Evolutionary conservation across 2,113 vertebrate species (phyloP).

Genomic region (Anguilla rostrata): DNA sequence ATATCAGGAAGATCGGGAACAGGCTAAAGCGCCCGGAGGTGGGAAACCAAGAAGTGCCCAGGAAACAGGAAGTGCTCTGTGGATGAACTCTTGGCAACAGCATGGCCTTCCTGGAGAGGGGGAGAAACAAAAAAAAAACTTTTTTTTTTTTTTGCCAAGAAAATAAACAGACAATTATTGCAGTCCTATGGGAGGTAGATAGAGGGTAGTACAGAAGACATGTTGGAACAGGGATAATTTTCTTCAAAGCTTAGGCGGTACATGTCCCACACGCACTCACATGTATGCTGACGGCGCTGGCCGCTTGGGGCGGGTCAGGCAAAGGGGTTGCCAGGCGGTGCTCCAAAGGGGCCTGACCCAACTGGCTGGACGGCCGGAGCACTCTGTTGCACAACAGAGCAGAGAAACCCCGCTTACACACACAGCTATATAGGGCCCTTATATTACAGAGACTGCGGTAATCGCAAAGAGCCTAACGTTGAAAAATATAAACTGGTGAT

Average conservation of each 20-base stretch:
- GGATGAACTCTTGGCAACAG: background rate
- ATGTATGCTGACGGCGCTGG: constrained; percentile 14
- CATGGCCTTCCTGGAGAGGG: constrained; percentile 6
- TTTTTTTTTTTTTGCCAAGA: background rate
- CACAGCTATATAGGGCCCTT: no score
- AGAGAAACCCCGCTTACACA: background rate
- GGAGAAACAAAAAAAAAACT: background rate
- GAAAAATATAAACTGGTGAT: background rate
- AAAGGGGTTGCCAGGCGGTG: constrained; percentile 72
- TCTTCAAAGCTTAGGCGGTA: background rate
- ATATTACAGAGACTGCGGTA: background rate
- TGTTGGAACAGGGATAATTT: no score
- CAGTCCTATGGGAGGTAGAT: background rate
- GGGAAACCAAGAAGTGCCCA: background rate
- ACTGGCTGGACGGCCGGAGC: constrained; percentile 2
- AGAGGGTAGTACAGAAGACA: background rate
- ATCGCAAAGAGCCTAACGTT: background rate
- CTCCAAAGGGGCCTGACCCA: constrained; percentile 54
- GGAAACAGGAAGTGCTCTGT: background rate
- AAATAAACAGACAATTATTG: background rate
- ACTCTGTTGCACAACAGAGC: constrained; percentile 8
- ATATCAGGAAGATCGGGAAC: background rate
- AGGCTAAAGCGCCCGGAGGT: background rate
- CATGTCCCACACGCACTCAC: constrained; percentile 11
- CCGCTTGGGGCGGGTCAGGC: constrained; percentile 50